Evolutionary conservation across 2,888 invertebrate genomes (phyloP).

Genomic region (Conomelus anceps): DNA sequence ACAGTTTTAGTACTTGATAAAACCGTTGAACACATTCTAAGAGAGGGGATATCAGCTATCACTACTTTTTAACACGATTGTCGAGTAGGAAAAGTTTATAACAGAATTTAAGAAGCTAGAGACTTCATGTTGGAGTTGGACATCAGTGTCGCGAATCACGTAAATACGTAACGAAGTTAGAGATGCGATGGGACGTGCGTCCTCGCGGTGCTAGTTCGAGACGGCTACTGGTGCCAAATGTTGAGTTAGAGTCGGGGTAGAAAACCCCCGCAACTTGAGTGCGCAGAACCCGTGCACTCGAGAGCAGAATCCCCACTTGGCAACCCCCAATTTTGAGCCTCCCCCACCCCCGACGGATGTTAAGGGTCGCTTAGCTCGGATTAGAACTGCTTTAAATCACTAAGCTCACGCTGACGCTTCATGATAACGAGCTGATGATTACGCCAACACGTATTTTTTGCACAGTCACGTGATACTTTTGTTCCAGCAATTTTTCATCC

Average conservation of each 20-base stretch:
- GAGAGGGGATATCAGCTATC: no score
- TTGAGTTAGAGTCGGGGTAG: neutral
- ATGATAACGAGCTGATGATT: neutral
- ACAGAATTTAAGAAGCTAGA: neutral
- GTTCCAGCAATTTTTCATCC: neutral
- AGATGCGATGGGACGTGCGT: neutral
- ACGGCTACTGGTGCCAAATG: neutral
- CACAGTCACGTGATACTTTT: neutral
- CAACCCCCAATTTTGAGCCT: neutral
- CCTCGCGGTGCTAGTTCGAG: neutral
- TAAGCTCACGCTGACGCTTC: neutral
- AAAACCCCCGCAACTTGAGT: neutral
- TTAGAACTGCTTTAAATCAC: neutral
- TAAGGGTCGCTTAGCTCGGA: neutral
- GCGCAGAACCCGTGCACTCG: neutral
- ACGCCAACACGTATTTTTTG: neutral
- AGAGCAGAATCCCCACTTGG: neutral
- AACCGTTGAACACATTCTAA: no score
- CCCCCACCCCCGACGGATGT: neutral
- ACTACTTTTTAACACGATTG: neutral
- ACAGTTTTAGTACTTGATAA: no score
- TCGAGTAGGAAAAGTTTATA: neutral
- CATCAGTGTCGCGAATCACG: neutral
- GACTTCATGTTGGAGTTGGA: neutral
- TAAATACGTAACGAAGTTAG: neutral